Base-by-base conservation (phyloP, 2,113 vertebrate genomes). In the Edolisoma coerulescens region DNA sequence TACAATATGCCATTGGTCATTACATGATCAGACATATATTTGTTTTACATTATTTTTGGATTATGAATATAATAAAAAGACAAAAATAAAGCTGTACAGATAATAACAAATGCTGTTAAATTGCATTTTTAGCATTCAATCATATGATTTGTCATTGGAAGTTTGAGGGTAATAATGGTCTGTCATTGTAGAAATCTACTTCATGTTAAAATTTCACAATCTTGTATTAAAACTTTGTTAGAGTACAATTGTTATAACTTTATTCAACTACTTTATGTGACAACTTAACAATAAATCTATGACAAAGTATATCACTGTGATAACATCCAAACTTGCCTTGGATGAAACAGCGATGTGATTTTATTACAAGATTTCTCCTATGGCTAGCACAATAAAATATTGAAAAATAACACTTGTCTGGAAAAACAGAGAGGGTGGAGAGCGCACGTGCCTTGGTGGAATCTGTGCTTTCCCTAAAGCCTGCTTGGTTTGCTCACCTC, bases 171-270 rank as follows among this genome's bases (percentile, higher is more conserved):
- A 97, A 94, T 96, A 97, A 95, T 22, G 78, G 54, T 93, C 87
- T 95, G 78, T 93, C 94, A 95, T 45, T 59, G 84, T 22, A 95
- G 83, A 97, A 96, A 93, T 86, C 87, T 91, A 94, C 85, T 96
- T 95, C 78, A 60, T 77, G 82, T 89, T 92, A 95, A 94, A 96
- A 97, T 96, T 97, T 96, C 85, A 91, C 74, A 88, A 49, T 89
- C 65, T 75, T 87, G 65, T 78, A 92, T 95, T 97, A 97, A 97
- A 98, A 98, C 87, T 98, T 98, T 92, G 94, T 97, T 97, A 96
- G 78, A 94, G 81, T 95, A 95, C 84, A 93, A 79, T 92, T 96
- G 86, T 91, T 96, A 95, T 92, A 93, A 97, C 83, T 96, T 86
- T 91, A 91, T 92, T 96, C 93, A 96, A 75, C 87, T 86, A 54